Evolutionary conservation across 2,797 vertebrate genomes (phyloP).

Genomic region (Microchirus variegatus): DNA sequence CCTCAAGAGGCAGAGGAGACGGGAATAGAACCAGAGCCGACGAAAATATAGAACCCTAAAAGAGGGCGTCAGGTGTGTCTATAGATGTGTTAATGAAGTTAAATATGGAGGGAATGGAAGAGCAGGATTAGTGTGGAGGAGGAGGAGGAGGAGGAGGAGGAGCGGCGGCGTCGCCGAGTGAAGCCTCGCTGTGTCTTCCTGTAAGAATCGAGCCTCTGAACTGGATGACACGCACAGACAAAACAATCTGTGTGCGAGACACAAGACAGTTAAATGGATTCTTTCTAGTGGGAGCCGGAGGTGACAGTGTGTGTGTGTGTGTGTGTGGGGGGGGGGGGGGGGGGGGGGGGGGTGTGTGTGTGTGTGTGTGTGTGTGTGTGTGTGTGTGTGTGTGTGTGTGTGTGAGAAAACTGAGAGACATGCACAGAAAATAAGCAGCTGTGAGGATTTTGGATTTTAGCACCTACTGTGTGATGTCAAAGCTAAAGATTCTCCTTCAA

Average conservation of each 20-base stretch:
- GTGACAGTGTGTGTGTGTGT: not conserved
- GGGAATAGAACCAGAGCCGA: not conserved
- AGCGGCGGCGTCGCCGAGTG: slow-evolving; percentile 38
- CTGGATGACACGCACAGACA: slow-evolving; percentile 71
- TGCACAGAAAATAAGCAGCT: too few species aligned
- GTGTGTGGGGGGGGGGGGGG: too few species aligned
- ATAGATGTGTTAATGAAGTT: not conserved
- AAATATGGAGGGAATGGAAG: not conserved
- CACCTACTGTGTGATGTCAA: too few species aligned
- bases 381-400: slow-evolving; percentile 2
- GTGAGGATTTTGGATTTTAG: too few species aligned
- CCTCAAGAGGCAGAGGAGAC: not conserved
- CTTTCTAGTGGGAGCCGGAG: slow-evolving; percentile 23
- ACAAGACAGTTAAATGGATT: slow-evolving; percentile 52
- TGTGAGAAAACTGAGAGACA: not conserved
- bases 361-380: slow-evolving; percentile 4
- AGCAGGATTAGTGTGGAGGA: not conserved
- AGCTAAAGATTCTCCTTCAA: too few species aligned
- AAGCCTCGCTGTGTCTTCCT: slow-evolving; percentile 64
- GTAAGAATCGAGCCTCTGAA: slow-evolving; percentile 73
- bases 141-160: not conserved
- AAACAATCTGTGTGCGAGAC: slow-evolving; percentile 62
- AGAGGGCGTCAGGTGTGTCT: not conserved
- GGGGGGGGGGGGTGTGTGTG: too few species aligned
- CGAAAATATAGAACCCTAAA: not conserved